Evolutionary conservation across 2,113 vertebrate species (phyloP), one percentile per base, ranked within the genome.

Genomic region (Cyanoramphus novaezelandiae): DNA sequence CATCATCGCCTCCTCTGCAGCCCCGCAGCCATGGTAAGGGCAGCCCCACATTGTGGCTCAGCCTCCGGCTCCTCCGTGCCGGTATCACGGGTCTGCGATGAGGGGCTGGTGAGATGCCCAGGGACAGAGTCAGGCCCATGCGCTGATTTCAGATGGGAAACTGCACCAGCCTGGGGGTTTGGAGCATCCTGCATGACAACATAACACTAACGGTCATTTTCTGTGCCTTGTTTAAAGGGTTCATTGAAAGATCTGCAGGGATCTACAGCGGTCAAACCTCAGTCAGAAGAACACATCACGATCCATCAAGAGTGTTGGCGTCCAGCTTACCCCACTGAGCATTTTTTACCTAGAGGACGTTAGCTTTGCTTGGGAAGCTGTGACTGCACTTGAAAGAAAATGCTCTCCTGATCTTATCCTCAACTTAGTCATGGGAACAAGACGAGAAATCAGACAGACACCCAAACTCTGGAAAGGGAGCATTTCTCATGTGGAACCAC

Each of bases 111-210:
- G 11, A 55, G 72, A 12, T 0, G 6, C 2, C 3, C 13, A 7
- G 83, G 29, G 39, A 7, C 16, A 0, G 3, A 31, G 14, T 28
- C 85, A 52, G 62, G 65, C 29, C 23, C 16, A 6, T 4, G 17
- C 1, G 0, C 24, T 5, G 41, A 12, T 29, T 67, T 65, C 29
- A 7, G n/a, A 20, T 2, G 11, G 59, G 70, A 55, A 84, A 39
- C 31, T 47, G 21, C 7, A 10, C 0, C 0, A 2, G 29, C 31
- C 10, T 0, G 0, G 23, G 27, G 29, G 50, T 82, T 35, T 1
- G 0, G 18, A 76, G 41, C 44, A 27, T 44, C 57, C 37, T 5
- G 49, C 4, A 0, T 0, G 4, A 13, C 3, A 43, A 14, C 0
- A 2, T 5, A 65, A 50, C 4, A 6, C 46, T 7, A 18, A 57